These are phyloP conservation scores for Crocidura indochinensis DNA, from an alignment of 2,797 vertebrate genomes.

Conservation along the genomic window DNA sequence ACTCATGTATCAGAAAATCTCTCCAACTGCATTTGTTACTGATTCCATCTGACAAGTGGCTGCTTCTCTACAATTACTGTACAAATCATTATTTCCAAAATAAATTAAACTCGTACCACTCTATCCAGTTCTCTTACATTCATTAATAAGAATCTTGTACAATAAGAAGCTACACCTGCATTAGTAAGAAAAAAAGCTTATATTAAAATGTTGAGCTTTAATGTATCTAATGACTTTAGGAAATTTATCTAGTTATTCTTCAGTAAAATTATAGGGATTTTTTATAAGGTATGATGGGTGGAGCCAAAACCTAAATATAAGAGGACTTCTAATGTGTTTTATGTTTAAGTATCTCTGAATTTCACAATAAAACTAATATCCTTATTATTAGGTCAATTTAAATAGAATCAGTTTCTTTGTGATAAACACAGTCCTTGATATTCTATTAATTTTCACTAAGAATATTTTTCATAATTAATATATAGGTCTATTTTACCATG, in stretches of 20 bases:
- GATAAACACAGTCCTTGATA: not conserved
- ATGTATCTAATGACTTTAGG: constrained; percentile 69
- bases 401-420: constrained; percentile 22
- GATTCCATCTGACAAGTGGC: constrained; percentile 86
- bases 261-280: constrained; percentile 53
- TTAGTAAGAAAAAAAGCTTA: constrained; percentile 74
- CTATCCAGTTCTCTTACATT: constrained; percentile 82
- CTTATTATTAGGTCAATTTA: constrained; percentile 3
- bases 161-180: constrained; percentile 80
- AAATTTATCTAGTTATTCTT: constrained; percentile 36
- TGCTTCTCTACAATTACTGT: constrained; percentile 85
- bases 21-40: constrained; percentile 84
- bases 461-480: not conserved
- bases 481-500: not conserved
- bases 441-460: constrained; percentile 16
- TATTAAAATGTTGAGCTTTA: constrained; percentile 71
- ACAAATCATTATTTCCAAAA: constrained; percentile 88
- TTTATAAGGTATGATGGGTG: not conserved
- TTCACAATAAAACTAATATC: constrained; percentile 11
- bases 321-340: constrained; percentile 24
- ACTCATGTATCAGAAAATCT: constrained; percentile 73
- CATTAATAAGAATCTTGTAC: constrained; percentile 86
- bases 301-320: constrained; percentile 44
- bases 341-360: constrained; percentile 38
- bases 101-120: constrained; percentile 86